A percentile compares a stretch with the other conserved stretches of the same genome.
phyloP scores from a whole-genome alignment of 2,113 vertebrate genomes.

The Macaca mulatta region DNA sequence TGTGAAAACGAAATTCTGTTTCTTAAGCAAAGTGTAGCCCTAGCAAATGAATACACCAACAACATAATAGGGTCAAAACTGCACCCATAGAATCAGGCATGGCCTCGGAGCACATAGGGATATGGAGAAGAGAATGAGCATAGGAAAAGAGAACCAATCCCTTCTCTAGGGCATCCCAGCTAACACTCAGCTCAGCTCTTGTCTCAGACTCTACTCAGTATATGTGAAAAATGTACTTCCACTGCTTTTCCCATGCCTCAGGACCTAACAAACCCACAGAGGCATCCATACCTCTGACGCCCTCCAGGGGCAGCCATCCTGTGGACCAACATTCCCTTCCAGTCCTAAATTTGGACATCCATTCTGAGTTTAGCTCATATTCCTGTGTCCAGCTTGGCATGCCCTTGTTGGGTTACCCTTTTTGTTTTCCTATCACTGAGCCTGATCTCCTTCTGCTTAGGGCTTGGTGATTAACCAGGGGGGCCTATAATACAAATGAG shows the following conservation, averaged over 20 bases:
- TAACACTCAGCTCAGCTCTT: not conserved
- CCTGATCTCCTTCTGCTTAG: not conserved
- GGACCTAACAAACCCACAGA: not conserved
- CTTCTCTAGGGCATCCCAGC: not conserved
- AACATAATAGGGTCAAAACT: not conserved
- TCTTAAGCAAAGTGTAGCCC: not conserved
- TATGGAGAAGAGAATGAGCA: not conserved
- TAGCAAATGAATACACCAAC: not conserved
- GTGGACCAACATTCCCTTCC: not conserved
- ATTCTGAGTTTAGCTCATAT: not conserved
- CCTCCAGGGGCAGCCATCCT: not conserved
- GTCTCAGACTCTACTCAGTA: not conserved
- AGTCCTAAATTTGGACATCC: too few species aligned
- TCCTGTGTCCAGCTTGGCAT: not conserved
- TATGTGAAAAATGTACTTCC: not conserved
- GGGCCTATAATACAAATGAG: not conserved
- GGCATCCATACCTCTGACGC: not conserved
- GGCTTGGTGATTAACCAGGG: not conserved
- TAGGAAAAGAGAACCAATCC: not conserved
- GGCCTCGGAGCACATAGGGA: not conserved
- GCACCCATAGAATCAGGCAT: not conserved
- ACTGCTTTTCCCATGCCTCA: too few species aligned
- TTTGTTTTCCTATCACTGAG: not conserved
- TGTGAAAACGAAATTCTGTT: not conserved
- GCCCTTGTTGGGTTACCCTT: not conserved